Base-by-base conservation (phyloP, 2,797 vertebrate species). In the Sebastes matsubarae region DNA sequence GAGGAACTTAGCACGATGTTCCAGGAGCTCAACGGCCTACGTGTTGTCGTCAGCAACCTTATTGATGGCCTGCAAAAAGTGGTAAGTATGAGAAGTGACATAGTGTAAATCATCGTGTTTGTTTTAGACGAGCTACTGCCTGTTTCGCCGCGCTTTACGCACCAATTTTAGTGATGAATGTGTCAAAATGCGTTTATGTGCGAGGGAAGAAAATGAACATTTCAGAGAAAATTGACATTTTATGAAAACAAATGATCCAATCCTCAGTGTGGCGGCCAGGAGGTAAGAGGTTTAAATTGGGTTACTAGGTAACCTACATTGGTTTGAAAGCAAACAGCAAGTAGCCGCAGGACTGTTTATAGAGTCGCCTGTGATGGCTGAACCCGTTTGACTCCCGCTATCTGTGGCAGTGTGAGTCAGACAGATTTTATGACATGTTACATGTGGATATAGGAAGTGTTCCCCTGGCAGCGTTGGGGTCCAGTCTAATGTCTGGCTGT, bases 1-100 rank as follows among this genome's bases (percentile, higher is more conserved):
- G 97, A 98, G 79, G 98, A 99, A 72, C 95, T 99, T 50, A 96
- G 96, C 82, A 95, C 93, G 5, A 97, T 99, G 97, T 97, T 98
- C 86, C 96, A 96, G 0, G 99, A 99, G 90, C 97, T 99, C 60
- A 97, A 97, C 0, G 97, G 98, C 38, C 95, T 99, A 4, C 97
- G 97, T 0, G 93, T 97, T 0, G 88, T 99, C 6, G 97, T 99
- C 77, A 97, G 96, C 78, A 97, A 97, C 89, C 96, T 99, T 38
- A 97, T 96, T 38, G 97, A 99, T 42, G 97, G 96, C 74, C 92
- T 99, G 80, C 96, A 97, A 65, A 98, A 96, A 97, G 97, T 99
- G 96, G 99, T 99, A 89, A 87, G 97, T 88, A 36, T 38, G 1
- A 36, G 54, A 72, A 68, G 16, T 61, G 72, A 81, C 61, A 8